A percentile compares a stretch with the other conserved stretches of the same genome.
Conservation (phyloP, 2,888 invertebrate genomes). For the Seira ritae region DNA sequence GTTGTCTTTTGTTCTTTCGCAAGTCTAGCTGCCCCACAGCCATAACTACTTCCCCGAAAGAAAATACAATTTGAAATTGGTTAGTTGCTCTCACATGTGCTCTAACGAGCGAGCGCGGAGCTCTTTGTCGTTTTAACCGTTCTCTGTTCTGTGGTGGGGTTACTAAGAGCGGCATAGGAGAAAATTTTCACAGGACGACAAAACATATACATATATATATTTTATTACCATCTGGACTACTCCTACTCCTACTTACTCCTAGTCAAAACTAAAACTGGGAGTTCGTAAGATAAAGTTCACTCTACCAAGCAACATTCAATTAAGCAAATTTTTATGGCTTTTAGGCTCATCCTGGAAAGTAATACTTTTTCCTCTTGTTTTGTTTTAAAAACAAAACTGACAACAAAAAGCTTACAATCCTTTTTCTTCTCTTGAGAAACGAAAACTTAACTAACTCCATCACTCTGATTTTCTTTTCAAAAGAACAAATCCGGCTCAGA, state of each 20-base stretch:
- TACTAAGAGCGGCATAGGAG: background rate
- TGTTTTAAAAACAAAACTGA: slow-evolving; percentile 21
- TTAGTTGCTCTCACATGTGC: slow-evolving; percentile 22
- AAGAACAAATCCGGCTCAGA: too few relatives aligned
- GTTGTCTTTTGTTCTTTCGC: slow-evolving; percentile 19
- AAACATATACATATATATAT: too few relatives aligned
- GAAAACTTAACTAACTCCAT: background rate
- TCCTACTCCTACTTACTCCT: background rate
- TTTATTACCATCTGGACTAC: slow-evolving; percentile 22
- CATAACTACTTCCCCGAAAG: slow-evolving; percentile 11
- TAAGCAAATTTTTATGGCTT: slow-evolving; percentile 54
- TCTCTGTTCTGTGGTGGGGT: background rate
- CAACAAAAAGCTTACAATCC: slow-evolving; percentile 4
- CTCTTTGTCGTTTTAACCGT: slow-evolving; percentile 16
- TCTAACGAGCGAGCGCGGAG: background rate
- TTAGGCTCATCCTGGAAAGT: slow-evolving; percentile 43
- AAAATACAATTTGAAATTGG: slow-evolving; percentile 18
- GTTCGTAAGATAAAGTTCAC: slow-evolving; percentile 30
- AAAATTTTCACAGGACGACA: slow-evolving; percentile 9
- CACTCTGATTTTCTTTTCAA: background rate
- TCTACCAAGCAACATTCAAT: slow-evolving; percentile 45
- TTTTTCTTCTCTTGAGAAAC: slow-evolving; percentile 19
- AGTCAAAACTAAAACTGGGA: background rate
- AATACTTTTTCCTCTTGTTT: slow-evolving; percentile 19
- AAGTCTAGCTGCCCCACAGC: slow-evolving; percentile 19